Base-by-base conservation (phyloP, 2,113 vertebrate species). In the Xenopus tropicalis region DNA sequence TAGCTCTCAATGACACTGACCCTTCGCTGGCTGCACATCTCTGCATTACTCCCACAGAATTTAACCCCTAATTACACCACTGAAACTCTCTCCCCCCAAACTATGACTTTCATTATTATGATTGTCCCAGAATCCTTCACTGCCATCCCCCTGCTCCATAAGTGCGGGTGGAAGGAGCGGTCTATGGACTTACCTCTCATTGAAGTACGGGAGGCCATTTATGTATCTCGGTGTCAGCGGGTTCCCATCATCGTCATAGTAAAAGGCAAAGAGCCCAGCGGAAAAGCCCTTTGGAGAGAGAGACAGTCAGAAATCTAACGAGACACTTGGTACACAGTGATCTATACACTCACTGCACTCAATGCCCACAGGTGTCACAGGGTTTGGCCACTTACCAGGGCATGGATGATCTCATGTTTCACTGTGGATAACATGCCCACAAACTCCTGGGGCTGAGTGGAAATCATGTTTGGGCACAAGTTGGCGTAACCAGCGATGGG, bases 361-460 rank as follows among this genome's bases (percentile, higher is more conserved):
- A 37, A 8, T 37, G 10, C 29, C 29, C 29, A 4, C 29, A 37
- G 29, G 10, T 37, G 29, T 17, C 3, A 48, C 16, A 54, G 14
- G 48, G 16, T 14, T 4, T 9, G 13, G 69, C 19, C 17, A 67
- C 88, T 88, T 86, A 99, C 97, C 95, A 98, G 86, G 14, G 97
- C 95, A 66, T 98, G 97, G 77, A 99, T 94, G 77, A 99, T 94
- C 85, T 99, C 97, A 0, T 99, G 97, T 83, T 99, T 98, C 77
- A 99, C 97, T 3, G 96, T 98, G 70, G 96, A 98, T 46, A 98
- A 84, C 96, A 98, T 98, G 77, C 95, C 97, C 69, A 93, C 46
- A 71, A 98, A 98, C 77, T 98, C 96, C 85, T 96, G 96, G 79
- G 94, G 86, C 86, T 97, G 93, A 0, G 93, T 94, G 59, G 97